A percentile compares a stretch with the other conserved stretches of the same genome.
Conservation (phyloP, 37 sponge, comb jelly and placozoan species). For the Diacarnus erythraeanus region DNA sequence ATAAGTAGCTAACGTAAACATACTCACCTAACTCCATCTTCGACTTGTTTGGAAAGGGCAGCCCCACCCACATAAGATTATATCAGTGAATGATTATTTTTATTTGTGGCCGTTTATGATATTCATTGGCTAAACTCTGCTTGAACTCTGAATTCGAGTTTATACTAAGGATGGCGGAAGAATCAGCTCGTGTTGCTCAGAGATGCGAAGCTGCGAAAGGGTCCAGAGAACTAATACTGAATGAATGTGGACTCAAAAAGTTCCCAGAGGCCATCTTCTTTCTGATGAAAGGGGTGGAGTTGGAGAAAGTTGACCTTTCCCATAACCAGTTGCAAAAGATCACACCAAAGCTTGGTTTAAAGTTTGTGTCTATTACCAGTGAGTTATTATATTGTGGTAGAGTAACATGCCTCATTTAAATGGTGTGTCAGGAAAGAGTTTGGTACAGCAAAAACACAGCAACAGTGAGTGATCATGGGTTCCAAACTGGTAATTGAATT, state of each 20-base stretch:
- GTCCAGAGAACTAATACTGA: constrained; percentile 23
- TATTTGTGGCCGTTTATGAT: no score
- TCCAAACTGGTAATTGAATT: no score
- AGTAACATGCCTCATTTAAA: no score
- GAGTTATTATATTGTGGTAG: no score
- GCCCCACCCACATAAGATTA: background rate
- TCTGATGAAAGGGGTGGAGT: constrained; percentile 45
- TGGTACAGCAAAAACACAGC: no score
- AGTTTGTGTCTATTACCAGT: constrained; percentile 59
- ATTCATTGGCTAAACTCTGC: no score
- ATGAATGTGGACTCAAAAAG: constrained; percentile 51
- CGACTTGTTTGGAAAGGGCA: background rate
- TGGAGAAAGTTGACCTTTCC: constrained; percentile 48
- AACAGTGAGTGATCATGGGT: no score
- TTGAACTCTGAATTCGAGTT: no score
- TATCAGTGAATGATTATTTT: no score
- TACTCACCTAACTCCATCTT: background rate
- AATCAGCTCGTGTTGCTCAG: constrained; percentile 51
- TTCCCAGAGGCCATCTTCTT: constrained; percentile 77
- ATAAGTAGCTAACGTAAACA: background rate
- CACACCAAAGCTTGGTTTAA: constrained; percentile 39
- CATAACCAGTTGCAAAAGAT: constrained; percentile 58
- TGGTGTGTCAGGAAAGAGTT: no score
- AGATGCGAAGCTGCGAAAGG: constrained; percentile 59
- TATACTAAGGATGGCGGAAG: constrained; percentile 67